phyloP scores from a whole-genome alignment of 2,888 invertebrate species.

The Leucophenga montana region DNA sequence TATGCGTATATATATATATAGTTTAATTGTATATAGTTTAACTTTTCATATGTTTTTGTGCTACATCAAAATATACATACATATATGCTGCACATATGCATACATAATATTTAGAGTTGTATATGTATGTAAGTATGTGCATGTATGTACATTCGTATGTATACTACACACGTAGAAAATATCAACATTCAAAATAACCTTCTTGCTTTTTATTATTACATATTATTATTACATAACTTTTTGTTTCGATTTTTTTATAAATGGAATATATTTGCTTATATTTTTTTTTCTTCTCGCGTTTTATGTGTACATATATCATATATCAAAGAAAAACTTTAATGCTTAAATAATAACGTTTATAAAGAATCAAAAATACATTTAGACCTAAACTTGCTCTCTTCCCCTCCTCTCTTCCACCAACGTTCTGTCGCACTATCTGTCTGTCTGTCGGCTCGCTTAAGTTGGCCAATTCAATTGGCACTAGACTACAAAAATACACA shows the following conservation, averaged over 20 bases:
- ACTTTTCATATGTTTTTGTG: constrained; percentile 17
- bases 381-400: constrained; percentile 28
- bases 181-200: constrained; percentile 28
- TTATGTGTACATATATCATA: constrained; percentile 1
- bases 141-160: constrained; percentile 35
- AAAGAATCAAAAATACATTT: constrained; percentile 34
- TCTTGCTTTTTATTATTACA: constrained; percentile 5
- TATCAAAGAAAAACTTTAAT: constrained; percentile 7
- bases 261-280: constrained; percentile 30
- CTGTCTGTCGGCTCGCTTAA: constrained; percentile 1
- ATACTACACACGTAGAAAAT: constrained; percentile 40
- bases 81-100: not conserved
- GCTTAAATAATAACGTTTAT: constrained; percentile 25
- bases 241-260: not conserved
- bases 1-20: not conserved
- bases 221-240: not conserved
- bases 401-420: too few species aligned
- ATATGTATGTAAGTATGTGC: too few species aligned
- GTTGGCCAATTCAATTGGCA: constrained; percentile 34
- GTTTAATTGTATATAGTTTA: constrained; percentile 32
- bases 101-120: constrained; percentile 22
- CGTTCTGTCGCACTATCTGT: not conserved
- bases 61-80: too few species aligned
- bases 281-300: constrained; percentile 9
- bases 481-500: constrained; percentile 28